These are phyloP conservation scores for Hyperoplus lanceolatus DNA, from an alignment of 2,797 vertebrate species.

Conservation along the genomic window DNA sequence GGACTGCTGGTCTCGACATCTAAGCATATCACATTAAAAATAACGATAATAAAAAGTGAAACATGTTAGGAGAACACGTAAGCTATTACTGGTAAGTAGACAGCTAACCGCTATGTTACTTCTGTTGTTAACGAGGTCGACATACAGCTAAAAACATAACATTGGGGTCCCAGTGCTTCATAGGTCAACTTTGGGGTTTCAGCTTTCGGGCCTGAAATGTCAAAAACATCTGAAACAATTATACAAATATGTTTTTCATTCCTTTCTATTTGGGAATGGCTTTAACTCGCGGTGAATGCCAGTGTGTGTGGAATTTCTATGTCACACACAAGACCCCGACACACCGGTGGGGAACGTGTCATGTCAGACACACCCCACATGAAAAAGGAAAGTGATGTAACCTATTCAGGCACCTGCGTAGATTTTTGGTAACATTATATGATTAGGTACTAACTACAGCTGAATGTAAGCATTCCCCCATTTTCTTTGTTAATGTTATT, in stretches of 20 bases:
- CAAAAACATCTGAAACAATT: not conserved
- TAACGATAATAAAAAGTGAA: not conserved
- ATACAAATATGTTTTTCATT: not conserved
- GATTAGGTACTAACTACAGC: not conserved
- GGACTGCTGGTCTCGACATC: not conserved
- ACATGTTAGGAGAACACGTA: not conserved
- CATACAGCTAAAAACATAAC: slow-evolving; percentile 62
- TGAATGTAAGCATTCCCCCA: not conserved
- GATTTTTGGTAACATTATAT: not conserved
- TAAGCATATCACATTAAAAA: not conserved
- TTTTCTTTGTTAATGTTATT: not conserved
- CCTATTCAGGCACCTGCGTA: not conserved
- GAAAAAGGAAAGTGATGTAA: no score
- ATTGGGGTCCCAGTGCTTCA: slow-evolving; percentile 15
- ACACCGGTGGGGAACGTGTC: not conserved
- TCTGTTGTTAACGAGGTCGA: slow-evolving; percentile 4
- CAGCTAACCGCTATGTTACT: not conserved
- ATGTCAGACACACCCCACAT: not conserved
- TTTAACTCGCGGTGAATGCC: not conserved
- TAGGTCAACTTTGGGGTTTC: not conserved
- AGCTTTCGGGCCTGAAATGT: not conserved
- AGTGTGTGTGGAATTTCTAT: not conserved
- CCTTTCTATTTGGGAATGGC: no score
- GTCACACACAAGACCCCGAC: not conserved
- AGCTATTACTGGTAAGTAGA: not conserved